phyloP scores from a whole-genome alignment of 2,113 vertebrate species.

The Zapornia atra region DNA sequence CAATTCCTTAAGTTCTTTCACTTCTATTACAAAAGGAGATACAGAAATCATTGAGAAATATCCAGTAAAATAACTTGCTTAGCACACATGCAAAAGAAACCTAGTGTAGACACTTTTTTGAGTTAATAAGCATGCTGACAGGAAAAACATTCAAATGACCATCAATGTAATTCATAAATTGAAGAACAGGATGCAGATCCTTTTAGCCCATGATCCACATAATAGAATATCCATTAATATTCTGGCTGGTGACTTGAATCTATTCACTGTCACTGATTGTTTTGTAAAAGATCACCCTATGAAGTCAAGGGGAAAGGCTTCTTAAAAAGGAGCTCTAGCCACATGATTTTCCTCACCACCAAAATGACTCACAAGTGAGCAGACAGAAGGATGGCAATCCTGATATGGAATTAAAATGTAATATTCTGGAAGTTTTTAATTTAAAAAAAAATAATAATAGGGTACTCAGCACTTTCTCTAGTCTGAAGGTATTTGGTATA shows the following conservation, averaged over 20 bases:
- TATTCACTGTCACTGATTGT: neutral
- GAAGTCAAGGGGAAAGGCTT: neutral
- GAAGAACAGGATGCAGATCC: neutral
- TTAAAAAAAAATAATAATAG: neutral
- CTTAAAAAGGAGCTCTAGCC: neutral
- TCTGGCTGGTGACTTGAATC: neutral
- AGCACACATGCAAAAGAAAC: neutral
- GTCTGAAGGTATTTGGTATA: neutral
- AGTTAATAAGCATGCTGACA: neutral
- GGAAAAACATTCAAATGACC: neutral
- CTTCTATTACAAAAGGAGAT: neutral
- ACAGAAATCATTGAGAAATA: neutral
- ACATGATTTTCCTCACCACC: neutral
- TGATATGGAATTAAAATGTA: neutral
- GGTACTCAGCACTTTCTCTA: neutral
- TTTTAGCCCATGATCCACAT: neutral
- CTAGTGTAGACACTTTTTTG: neutral
- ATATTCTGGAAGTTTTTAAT: neutral
- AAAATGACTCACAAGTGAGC: neutral
- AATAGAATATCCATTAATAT: constrained; percentile 13
- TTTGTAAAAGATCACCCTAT: neutral
- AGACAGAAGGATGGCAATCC: neutral
- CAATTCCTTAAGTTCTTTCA: neutral
- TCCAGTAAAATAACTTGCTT: neutral
- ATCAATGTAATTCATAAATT: neutral